Base-by-base conservation (phyloP, 2,888 invertebrate species). In the Willowsia nigromaculata region DNA sequence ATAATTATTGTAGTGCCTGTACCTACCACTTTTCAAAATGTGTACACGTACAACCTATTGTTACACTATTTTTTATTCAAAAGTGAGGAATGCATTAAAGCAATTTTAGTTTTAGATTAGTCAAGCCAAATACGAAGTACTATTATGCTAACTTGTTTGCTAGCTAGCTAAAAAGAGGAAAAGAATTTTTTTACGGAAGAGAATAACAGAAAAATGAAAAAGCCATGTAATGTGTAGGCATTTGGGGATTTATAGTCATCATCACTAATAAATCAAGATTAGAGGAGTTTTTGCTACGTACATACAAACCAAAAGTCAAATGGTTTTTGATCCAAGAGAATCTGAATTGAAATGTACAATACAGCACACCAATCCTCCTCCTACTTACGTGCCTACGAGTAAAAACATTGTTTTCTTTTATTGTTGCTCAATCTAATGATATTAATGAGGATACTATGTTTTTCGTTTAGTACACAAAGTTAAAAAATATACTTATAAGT, bases 121-220 rank as follows among this genome's bases (percentile, higher is more conserved):
- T n/a, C 62, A 30, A 18, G 37, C 15, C 18, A 18, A 30, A 33
- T 65, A 4, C 27, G 11, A 62, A 13, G 1, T 15, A 15, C 18
- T 62, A 22, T 56, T 68, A 11, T 27, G 11, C 25, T 27, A 27
- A 22, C 27, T 25, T 25, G 5, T 3, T n/a, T 30, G 15, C n/a
- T 27, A 56, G 56, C 40, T 6, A 13, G 33, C 56, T 27, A 37
- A 33, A 80, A 81, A 22, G 37, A 80, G 15, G 62, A 37, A 40
- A 62, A 15, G 81, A 37, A 59, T 50, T 84, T 65, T 83, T 3
- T 84, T 85, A 76, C 85, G 76, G 85, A 76, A 85, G 76, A 62
- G 85, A 83, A 62, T 30, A 65, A n/a, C 65, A 27, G 62, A 3
- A 62, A 59, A 68, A 37, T 37, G 25, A 33, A n/a, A 68, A 47